Conservation (phyloP, 2,797 vertebrate species). For the Potorous gilbertii region DNA sequence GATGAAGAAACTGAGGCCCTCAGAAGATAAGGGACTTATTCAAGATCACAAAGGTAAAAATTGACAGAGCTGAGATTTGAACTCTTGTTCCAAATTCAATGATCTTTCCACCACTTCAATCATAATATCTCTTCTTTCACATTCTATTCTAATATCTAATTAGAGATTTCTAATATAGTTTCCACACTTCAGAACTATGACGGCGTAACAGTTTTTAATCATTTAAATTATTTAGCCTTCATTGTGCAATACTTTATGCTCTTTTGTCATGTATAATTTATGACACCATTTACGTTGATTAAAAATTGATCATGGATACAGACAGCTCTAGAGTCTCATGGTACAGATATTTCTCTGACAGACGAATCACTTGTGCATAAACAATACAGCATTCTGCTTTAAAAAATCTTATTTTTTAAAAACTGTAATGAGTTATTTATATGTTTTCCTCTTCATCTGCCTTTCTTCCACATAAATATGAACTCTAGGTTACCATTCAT, state of each 20-base stretch:
- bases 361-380: slow-evolving; percentile 44
- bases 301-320: slow-evolving; percentile 75
- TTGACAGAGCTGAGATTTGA: not conserved
- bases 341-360: slow-evolving; percentile 70
- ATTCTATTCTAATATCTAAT: slow-evolving; percentile 40
- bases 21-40: not conserved
- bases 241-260: slow-evolving; percentile 73
- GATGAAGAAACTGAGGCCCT: not conserved
- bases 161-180: slow-evolving; percentile 63
- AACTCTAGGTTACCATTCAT: not conserved
- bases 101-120: not conserved
- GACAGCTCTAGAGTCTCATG: slow-evolving; percentile 60
- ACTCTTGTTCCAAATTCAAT: slow-evolving; percentile 11
- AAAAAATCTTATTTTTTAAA: slow-evolving; percentile 16
- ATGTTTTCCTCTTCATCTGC: slow-evolving; percentile 29
- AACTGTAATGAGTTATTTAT: slow-evolving; percentile 44
- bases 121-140: slow-evolving; percentile 36
- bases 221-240: slow-evolving; percentile 78
- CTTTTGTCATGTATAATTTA: slow-evolving; percentile 76
- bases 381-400: slow-evolving; percentile 25
- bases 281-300: slow-evolving; percentile 77
- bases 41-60: not conserved
- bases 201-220: slow-evolving; percentile 70
- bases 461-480: slow-evolving; percentile 44
- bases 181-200: slow-evolving; percentile 67